These are phyloP conservation scores for Lycophotia porphyrea DNA, from an alignment of 2,888 invertebrate genomes.

Conservation along the genomic window DNA sequence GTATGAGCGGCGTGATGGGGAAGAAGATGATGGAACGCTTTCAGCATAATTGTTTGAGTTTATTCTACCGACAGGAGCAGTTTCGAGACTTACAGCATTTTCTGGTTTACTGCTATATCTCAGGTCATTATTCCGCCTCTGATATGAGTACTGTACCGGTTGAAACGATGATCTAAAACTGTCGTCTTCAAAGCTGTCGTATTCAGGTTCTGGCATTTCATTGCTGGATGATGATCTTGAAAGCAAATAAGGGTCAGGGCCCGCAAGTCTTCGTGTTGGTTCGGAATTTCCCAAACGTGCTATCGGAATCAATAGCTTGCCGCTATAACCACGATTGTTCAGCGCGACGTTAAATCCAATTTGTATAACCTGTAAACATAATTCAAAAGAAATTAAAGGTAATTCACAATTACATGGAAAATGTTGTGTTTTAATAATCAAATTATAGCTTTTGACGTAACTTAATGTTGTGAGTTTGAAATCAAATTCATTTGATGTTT, in stretches of 20 bases:
- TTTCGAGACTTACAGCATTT: slow-evolving; percentile 22
- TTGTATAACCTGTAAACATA: slow-evolving; percentile 56
- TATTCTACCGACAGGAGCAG: background rate
- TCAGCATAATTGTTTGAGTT: slow-evolving; percentile 8
- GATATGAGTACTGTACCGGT: background rate
- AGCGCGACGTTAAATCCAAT: slow-evolving; percentile 51
- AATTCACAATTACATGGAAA: slow-evolving; percentile 13
- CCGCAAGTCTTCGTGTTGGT: slow-evolving; percentile 19
- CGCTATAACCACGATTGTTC: slow-evolving; percentile 13
- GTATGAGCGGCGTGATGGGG: background rate
- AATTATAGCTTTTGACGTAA: slow-evolving; percentile 6
- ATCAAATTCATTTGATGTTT: slow-evolving; percentile 1
- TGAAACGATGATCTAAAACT: slow-evolving; percentile 4
- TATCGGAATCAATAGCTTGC: slow-evolving; percentile 13
- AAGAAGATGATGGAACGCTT: background rate
- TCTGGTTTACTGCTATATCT: background rate
- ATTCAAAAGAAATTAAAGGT: slow-evolving; percentile 44
- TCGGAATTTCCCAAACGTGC: background rate
- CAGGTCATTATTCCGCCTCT: slow-evolving; percentile 5
- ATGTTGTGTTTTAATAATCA: slow-evolving; percentile 8
- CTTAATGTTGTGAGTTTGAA: background rate
- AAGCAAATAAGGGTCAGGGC: background rate
- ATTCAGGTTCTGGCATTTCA: slow-evolving; percentile 37
- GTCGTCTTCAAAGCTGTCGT: slow-evolving; percentile 40
- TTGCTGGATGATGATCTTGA: slow-evolving; percentile 19